A percentile compares a stretch with the other conserved stretches of the same genome.
Evolutionary conservation across 2,888 invertebrate species (phyloP).

Genomic region (Melieria picta): DNA sequence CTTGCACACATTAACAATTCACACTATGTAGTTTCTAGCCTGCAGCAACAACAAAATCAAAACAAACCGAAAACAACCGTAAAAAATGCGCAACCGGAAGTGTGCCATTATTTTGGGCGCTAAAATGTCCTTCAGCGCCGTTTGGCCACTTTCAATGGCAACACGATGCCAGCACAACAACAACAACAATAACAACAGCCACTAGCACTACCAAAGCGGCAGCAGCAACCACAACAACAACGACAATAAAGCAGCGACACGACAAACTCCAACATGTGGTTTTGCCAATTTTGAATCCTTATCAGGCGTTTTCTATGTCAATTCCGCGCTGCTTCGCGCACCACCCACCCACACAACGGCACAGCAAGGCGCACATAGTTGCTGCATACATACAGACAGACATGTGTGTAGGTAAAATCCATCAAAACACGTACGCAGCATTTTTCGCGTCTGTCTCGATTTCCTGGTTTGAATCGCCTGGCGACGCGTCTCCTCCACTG

Average conservation of each 20-base stretch:
- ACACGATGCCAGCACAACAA: not conserved
- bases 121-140: not conserved
- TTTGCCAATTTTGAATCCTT: constrained; percentile 28
- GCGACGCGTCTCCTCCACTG: no score
- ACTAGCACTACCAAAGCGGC: not conserved
- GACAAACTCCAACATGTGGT: constrained; percentile 33
- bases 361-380: not conserved
- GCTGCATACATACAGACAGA: not conserved
- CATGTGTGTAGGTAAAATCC: not conserved
- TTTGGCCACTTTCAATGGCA: not conserved
- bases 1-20: constrained; percentile 23
- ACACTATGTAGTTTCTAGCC: constrained; percentile 32
- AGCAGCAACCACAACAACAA: not conserved
- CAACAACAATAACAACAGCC: not conserved
- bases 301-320: constrained; percentile 1
- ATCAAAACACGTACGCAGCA: constrained; percentile 3
- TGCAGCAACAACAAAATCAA: constrained; percentile 14
- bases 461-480: no score
- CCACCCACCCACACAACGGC: constrained; percentile 5
- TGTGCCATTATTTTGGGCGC: constrained; percentile 23
- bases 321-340: not conserved
- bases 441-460: not conserved
- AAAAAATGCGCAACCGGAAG: constrained; percentile 9
- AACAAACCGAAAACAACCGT: constrained; percentile 21
- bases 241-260: not conserved